Evolutionary conservation across 1,140 invertebrate genomes (phyloP), one percentile per base, ranked within the genome.

Genomic region (Macrocentrus cingulum): DNA sequence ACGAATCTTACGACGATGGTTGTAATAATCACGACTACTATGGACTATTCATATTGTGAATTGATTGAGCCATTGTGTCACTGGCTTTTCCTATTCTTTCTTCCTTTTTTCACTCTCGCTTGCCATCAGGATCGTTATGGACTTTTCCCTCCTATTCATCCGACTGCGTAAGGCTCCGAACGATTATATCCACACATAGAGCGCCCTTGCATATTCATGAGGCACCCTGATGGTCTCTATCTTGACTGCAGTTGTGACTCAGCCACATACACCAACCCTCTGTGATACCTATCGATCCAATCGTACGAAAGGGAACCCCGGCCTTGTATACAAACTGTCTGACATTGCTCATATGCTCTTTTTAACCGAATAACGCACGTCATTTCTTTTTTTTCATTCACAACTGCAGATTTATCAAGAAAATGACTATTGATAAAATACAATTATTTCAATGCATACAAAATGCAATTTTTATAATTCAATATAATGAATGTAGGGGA

Each of bases 31-130:
- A n/a, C 25, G 44, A 48, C 42, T 34, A 54, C 41, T 25, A 45
- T 55, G 37, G 22, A 57, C 55, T 25, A 50, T 58, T 49, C 52
- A 57, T 42, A 58, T 54, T 44, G 55, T 42, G 37, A 58, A 62
- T 62, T 58, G 51, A 62, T 57, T 62, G 55, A 62, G 60, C 55
- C 50, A 62, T 62, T 62, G 32, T 53, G 3, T 39, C 36, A n/a
- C 36, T 39, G 3, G 4, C 15, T 39, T 39, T 16, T 45, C 15
- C 19, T 11, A 36, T 49, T 39, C 41, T 19, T 52, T 2, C 22
- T 36, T 19, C 39, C 32, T 32, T 52, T 52, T 52, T 20, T n/a
- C 36, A 8, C 36, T 39, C 13, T 39, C 13, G 3, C 15, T 39
- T 15, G 3, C 36, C 36, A 34, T 34, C 36, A 8, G 36, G 7